Percentiles rank a stretch among this genome's conserved stretches.
Evolutionary conservation across 1,140 invertebrate genomes (phyloP).

Genomic region (Neodiprion virginianus): DNA sequence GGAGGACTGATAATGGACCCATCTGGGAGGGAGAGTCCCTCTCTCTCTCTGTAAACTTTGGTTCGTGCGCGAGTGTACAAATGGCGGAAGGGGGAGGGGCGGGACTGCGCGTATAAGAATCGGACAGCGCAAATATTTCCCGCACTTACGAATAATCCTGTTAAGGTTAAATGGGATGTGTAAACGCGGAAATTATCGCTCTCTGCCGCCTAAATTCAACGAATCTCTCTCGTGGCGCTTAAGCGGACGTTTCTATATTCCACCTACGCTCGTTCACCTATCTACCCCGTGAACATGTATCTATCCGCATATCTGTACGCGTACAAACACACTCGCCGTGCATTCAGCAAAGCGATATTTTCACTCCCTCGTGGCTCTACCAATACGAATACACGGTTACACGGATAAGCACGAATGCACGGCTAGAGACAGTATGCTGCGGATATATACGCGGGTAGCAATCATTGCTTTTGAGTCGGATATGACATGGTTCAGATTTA

Average conservation of each 20-base stretch:
- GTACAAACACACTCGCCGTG: neutral
- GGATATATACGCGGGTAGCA: neutral
- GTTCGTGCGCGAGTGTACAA: neutral
- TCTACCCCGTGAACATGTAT: no score
- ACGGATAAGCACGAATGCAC: neutral
- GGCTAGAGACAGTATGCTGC: neutral
- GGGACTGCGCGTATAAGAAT: neutral
- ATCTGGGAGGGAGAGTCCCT: slow-evolving; percentile 1
- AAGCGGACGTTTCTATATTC: no score
- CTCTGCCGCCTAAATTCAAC: neutral
- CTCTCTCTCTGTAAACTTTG: neutral
- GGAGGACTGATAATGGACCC: neutral
- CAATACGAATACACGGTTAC: neutral
- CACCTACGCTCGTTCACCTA: no score
- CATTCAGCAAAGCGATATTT: neutral
- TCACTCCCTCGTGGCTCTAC: neutral
- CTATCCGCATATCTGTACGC: neutral
- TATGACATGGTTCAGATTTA: neutral
- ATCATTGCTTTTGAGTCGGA: neutral
- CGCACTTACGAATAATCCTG: slow-evolving; percentile 5
- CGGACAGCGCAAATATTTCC: neutral
- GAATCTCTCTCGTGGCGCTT: no score
- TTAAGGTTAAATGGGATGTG: slow-evolving; percentile 4
- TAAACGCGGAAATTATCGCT: neutral
- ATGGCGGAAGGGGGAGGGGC: neutral